Percentiles rank a stretch among this genome's conserved stretches.
Evolutionary conservation across 2,888 invertebrate species (phyloP).

Genomic region (Notodonta ziczac): DNA sequence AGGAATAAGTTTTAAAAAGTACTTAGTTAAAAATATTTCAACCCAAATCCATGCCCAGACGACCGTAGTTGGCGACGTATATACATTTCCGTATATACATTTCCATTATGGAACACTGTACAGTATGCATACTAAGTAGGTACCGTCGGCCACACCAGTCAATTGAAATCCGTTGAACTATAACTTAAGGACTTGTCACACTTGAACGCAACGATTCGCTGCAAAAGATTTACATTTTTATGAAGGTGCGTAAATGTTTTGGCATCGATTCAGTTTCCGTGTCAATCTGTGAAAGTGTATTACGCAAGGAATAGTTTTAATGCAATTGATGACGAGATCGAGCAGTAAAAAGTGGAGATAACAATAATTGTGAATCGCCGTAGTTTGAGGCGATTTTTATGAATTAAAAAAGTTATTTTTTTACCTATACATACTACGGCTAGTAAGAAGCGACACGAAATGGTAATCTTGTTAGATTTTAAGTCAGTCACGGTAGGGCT

Average conservation of each 20-base stretch:
- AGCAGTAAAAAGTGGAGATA: too few species aligned
- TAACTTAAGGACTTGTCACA: neutral
- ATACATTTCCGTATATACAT: too few species aligned
- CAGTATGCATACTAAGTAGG: neutral
- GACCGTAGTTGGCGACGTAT: neutral
- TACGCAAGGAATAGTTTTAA: neutral
- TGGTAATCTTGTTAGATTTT: too few species aligned
- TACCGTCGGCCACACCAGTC: neutral
- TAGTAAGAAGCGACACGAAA: too few species aligned
- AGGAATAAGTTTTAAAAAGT: too few species aligned
- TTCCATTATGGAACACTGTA: neutral
- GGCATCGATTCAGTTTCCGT: neutral
- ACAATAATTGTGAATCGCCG: too few species aligned
- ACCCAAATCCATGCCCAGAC: neutral
- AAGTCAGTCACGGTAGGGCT: too few species aligned
- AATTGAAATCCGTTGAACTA: constrained; percentile 1
- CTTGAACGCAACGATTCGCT: neutral
- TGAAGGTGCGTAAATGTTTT: neutral
- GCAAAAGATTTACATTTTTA: neutral
- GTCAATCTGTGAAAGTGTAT: neutral
- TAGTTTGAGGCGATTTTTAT: too few species aligned
- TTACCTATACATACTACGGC: too few species aligned
- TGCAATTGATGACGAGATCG: too few species aligned
- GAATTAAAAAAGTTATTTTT: too few species aligned
- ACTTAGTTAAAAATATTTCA: too few species aligned